A percentile compares a stretch with the other conserved stretches of the same genome.
Evolutionary conservation across 2,113 vertebrate genomes (phyloP).

Genomic region (Choloepus hoffmanni): DNA sequence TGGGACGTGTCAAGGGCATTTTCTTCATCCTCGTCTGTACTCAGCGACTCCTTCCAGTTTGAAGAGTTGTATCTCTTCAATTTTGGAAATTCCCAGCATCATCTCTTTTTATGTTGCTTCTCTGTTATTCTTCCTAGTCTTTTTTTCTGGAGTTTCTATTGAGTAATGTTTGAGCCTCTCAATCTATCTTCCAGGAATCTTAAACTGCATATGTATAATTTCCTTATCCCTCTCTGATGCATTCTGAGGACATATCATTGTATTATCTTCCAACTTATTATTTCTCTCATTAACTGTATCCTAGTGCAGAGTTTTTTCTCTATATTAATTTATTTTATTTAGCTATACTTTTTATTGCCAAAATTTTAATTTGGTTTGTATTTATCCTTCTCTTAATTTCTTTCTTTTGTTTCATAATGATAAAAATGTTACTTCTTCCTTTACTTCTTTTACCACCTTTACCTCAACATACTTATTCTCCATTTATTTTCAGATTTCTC

Average conservation of each 20-base stretch:
- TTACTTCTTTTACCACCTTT: constrained; percentile 24
- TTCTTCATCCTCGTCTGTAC: not conserved
- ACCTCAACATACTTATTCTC: not conserved
- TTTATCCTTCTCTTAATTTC: not conserved
- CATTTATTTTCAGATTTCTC: not conserved
- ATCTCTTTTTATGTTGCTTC: not conserved
- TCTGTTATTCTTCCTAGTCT: not conserved
- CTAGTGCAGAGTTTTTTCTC: constrained; percentile 4
- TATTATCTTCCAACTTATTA: not conserved
- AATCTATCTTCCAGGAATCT: not conserved
- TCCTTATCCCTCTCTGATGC: not conserved
- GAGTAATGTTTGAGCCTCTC: not conserved
- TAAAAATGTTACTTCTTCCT: not conserved
- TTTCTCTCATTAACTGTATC: constrained; percentile 13
- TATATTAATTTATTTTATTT: not conserved
- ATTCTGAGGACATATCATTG: not conserved
- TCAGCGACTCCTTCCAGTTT: not conserved
- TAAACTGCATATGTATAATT: not conserved
- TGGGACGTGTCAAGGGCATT: not conserved
- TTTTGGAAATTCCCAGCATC: not conserved
- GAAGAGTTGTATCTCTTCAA: not conserved
- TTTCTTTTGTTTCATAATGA: constrained; percentile 27
- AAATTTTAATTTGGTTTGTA: not conserved
- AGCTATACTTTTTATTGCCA: not conserved
- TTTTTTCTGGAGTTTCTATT: not conserved